Conservation (phyloP, 2,888 invertebrate genomes). For the Agonopterix alstromeriana region DNA sequence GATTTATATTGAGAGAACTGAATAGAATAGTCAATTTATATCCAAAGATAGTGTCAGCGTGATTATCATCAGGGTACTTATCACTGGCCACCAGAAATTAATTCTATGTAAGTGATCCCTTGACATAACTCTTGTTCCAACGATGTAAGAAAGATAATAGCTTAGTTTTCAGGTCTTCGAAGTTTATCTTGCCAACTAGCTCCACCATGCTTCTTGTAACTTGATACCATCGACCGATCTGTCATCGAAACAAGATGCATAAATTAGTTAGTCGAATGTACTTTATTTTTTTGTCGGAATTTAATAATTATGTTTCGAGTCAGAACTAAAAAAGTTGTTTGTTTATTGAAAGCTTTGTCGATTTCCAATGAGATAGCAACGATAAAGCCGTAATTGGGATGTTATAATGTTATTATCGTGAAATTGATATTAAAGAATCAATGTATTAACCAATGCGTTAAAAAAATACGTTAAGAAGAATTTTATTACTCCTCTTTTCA, state of each 20-base stretch:
- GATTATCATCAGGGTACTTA: conserved; percentile 35
- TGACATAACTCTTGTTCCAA: too few relatives aligned
- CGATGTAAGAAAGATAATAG: too few relatives aligned
- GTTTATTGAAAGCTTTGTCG: too few relatives aligned
- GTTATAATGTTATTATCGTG: neutral
- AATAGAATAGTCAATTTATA: conserved; percentile 53
- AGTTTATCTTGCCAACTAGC: too few relatives aligned
- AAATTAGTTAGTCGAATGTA: conserved; percentile 13
- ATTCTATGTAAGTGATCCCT: too few relatives aligned
- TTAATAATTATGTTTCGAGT: too few relatives aligned
- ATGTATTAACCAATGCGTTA: too few relatives aligned
- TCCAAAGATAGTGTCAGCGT: conserved; percentile 50
- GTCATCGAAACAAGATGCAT: conserved; percentile 24
- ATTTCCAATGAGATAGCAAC: too few relatives aligned
- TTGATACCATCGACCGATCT: conserved; percentile 27
- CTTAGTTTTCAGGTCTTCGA: too few relatives aligned
- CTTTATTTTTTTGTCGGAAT: conserved; percentile 6
- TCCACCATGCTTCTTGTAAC: conserved; percentile 13
- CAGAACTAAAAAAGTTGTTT: too few relatives aligned
- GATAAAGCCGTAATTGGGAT: too few relatives aligned
- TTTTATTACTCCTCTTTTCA: conserved; percentile 4
- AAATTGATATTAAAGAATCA: neutral
- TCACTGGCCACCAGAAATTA: neutral
- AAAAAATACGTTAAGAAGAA: conserved; percentile 5
- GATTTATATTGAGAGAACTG: conserved; percentile 42